Conservation (phyloP, 2,888 invertebrate species). For the Dexiosoma caninum region DNA sequence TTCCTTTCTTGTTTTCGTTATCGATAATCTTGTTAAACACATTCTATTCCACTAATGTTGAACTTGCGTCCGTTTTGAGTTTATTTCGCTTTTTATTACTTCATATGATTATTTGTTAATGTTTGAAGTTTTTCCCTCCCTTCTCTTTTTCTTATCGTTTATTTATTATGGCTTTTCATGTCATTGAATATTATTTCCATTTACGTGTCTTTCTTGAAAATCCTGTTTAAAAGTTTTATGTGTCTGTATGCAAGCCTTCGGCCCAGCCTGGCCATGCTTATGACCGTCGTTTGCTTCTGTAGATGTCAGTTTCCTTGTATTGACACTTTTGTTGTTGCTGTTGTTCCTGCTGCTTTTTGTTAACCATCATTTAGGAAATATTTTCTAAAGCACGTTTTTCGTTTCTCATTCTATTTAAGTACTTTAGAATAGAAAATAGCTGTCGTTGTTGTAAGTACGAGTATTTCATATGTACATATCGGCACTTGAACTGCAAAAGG, state of each 20-base stretch:
- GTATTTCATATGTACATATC: constrained; percentile 11
- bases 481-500: too few relatives aligned
- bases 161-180: constrained; percentile 55
- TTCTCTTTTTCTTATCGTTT: constrained; percentile 17
- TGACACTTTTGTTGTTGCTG: background rate
- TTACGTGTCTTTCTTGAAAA: constrained; percentile 45
- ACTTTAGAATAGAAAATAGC: constrained; percentile 47
- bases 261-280: constrained; percentile 9
- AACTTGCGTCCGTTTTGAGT: constrained; percentile 57
- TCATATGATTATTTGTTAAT: constrained; percentile 1
- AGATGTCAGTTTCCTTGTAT: constrained; percentile 22
- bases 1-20: constrained; percentile 10
- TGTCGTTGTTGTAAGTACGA: constrained; percentile 33
- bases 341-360: background rate
- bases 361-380: constrained; percentile 25
- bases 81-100: background rate
- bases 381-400: constrained; percentile 50
- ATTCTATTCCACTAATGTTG: constrained; percentile 54
- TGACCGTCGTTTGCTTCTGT: constrained; percentile 16
- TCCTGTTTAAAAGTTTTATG: constrained; percentile 36
- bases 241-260: constrained; percentile 26
- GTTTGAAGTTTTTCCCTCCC: constrained; percentile 32
- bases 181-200: constrained; percentile 58
- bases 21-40: constrained; percentile 63
- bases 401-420: constrained; percentile 32